Evolutionary conservation across 23 tunicate genomes (phyloP).

Genomic region (Styela clava): DNA sequence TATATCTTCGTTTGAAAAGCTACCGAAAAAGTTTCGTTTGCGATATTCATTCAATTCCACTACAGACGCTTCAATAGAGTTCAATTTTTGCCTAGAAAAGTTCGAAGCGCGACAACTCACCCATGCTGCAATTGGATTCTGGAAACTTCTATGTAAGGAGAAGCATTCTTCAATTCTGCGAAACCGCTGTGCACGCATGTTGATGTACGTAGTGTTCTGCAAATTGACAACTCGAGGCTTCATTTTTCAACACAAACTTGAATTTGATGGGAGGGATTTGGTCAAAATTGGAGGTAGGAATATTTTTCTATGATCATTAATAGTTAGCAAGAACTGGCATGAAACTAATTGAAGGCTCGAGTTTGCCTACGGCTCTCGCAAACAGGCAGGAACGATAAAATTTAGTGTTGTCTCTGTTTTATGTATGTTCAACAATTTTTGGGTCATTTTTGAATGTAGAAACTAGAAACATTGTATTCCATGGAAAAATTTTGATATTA

Average conservation of each 20-base stretch:
- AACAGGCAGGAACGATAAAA: too few species aligned
- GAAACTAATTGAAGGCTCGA: too few species aligned
- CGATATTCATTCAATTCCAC: background rate
- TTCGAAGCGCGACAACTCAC: background rate
- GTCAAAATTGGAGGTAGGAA: background rate
- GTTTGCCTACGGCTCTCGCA: too few species aligned
- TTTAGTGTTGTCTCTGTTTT: too few species aligned
- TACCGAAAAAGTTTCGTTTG: background rate
- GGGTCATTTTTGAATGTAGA: too few species aligned
- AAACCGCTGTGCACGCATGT: background rate
- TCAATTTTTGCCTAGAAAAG: background rate
- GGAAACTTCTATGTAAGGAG: background rate
- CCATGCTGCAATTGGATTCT: background rate
- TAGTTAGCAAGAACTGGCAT: too few species aligned
- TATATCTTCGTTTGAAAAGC: background rate
- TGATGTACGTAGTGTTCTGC: background rate
- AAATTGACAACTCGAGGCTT: background rate
- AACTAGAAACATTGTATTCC: too few species aligned
- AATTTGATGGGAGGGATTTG: background rate
- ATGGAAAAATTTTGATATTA: too few species aligned
- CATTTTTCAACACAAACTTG: background rate
- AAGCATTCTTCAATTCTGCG: background rate
- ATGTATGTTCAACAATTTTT: too few species aligned
- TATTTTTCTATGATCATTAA: too few species aligned
- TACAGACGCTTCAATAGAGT: too few species aligned